These are phyloP conservation scores for Ctenodactylus gundi DNA, from an alignment of 2,113 vertebrate genomes.

Conservation along the genomic window DNA sequence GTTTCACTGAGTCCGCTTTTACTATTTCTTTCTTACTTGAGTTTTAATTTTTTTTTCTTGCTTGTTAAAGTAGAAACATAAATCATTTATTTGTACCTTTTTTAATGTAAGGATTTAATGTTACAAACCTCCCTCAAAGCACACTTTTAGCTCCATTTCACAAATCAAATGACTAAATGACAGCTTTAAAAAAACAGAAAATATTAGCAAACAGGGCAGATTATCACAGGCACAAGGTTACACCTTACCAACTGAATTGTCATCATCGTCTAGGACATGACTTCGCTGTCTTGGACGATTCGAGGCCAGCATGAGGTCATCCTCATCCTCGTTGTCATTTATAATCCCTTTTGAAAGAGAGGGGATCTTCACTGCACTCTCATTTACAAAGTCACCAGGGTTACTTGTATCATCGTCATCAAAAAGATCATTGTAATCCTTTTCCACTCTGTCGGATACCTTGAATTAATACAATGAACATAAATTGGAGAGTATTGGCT, in stretches of 20 bases:
- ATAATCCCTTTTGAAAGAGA: slow-evolving; percentile 83
- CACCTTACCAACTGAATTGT: slow-evolving; percentile 91
- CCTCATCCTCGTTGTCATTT: slow-evolving; percentile 83
- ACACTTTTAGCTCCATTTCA: not conserved
- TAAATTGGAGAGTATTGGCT: slow-evolving; percentile 5
- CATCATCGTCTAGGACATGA: slow-evolving; percentile 90
- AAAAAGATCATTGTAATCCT: slow-evolving; percentile 91
- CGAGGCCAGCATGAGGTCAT: slow-evolving; percentile 82
- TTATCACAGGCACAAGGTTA: slow-evolving; percentile 11
- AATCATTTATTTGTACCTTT: not conserved
- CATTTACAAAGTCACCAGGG: slow-evolving; percentile 84
- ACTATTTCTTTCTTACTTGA: slow-evolving; percentile 29
- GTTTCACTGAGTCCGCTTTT: not conserved
- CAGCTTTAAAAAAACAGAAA: slow-evolving; percentile 43
- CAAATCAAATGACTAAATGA: not conserved
- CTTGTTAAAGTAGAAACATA: not conserved
- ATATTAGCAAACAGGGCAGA: not conserved
- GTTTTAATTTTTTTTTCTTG: slow-evolving; percentile 33
- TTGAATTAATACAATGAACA: slow-evolving; percentile 59
- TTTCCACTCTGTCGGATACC: slow-evolving; percentile 73
- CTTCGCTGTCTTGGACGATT: slow-evolving; percentile 83
- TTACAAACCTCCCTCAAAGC: not conserved
- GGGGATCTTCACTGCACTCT: slow-evolving; percentile 81
- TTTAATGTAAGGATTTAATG: slow-evolving; percentile 4
- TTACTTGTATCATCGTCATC: slow-evolving; percentile 89